Evolutionary conservation across 2,888 invertebrate species (phyloP).

Genomic region (Heterodera filipjevi): DNA sequence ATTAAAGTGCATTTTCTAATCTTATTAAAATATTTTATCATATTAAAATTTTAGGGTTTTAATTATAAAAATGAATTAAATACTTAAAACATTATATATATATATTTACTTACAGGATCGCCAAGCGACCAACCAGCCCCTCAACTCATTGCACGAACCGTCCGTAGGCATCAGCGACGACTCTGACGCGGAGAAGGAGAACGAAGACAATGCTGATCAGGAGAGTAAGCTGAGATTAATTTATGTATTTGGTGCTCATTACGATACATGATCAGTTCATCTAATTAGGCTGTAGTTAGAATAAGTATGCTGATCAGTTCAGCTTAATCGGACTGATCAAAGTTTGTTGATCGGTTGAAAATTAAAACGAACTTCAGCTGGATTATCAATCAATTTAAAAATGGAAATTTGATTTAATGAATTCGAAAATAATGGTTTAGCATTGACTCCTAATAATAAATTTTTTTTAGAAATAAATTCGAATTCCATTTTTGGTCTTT

Average conservation of each 20-base stretch:
- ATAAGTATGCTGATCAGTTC: too few species aligned
- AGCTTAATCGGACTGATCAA: too few species aligned
- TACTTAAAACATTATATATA: neutral
- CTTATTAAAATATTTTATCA: neutral
- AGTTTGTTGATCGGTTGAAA: too few species aligned
- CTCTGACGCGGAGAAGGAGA: neutral
- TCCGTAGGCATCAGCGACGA: neutral
- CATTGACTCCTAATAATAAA: too few species aligned
- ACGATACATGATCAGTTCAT: too few species aligned
- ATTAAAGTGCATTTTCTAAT: slow-evolving; percentile 38
- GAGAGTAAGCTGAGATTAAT: neutral
- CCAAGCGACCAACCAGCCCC: slow-evolving; percentile 38
- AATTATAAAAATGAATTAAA: too few species aligned
- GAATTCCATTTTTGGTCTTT: neutral
- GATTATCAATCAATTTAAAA: too few species aligned
- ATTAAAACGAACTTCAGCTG: too few species aligned
- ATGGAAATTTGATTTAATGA: too few species aligned
- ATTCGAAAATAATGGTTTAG: too few species aligned
- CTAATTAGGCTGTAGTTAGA: too few species aligned
- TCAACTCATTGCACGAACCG: slow-evolving; percentile 39
- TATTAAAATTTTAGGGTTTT: neutral
- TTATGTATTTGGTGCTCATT: too few species aligned
- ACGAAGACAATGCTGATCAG: neutral
- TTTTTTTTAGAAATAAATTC: neutral
- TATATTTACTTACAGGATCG: slow-evolving; percentile 28